phyloP scores from a whole-genome alignment of 2,888 invertebrate genomes.

The Sesia apiformis region DNA sequence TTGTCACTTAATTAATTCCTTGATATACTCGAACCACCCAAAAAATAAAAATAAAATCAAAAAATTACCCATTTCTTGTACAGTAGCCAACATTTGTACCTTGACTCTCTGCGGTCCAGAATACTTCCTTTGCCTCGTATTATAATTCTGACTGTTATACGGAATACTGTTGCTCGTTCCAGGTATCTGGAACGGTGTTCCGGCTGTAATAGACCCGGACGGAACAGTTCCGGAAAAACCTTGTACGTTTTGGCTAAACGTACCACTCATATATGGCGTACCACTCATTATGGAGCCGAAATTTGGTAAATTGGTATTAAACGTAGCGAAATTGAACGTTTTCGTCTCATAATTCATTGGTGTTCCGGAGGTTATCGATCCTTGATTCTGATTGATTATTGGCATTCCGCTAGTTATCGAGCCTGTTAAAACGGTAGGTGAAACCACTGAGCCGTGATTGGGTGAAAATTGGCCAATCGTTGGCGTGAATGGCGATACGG shows the following conservation, averaged over 20 bases:
- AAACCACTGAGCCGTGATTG: conserved; percentile 16
- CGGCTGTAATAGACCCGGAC: conserved; percentile 34
- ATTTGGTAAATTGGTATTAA: background rate
- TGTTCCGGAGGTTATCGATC: conserved; percentile 7
- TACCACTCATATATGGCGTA: conserved; percentile 8
- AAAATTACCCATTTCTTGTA: conserved; percentile 84
- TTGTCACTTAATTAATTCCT: background rate
- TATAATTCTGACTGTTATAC: conserved; percentile 25
- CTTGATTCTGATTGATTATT: conserved; percentile 4
- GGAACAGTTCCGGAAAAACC: conserved; percentile 2
- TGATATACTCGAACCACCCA: conserved; percentile 3
- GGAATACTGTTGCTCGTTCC: conserved; percentile 8
- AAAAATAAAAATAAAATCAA: conserved; percentile 17
- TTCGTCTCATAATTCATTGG: background rate
- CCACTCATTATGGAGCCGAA: conserved; percentile 13
- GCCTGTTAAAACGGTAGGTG: conserved; percentile 10
- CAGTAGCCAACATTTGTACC: conserved; percentile 75
- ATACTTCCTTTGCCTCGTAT: conserved; percentile 64
- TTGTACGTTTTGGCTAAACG: background rate
- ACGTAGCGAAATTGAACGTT: background rate
- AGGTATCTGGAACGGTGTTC: conserved; percentile 25
- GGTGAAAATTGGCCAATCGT: conserved; percentile 21
- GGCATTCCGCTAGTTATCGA: conserved; percentile 16
- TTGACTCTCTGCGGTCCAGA: conserved; percentile 72
- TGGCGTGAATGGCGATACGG: conserved; percentile 26